Evolutionary conservation across 2,113 vertebrate species (phyloP).

Genomic region (Thinocorus orbignyianus): DNA sequence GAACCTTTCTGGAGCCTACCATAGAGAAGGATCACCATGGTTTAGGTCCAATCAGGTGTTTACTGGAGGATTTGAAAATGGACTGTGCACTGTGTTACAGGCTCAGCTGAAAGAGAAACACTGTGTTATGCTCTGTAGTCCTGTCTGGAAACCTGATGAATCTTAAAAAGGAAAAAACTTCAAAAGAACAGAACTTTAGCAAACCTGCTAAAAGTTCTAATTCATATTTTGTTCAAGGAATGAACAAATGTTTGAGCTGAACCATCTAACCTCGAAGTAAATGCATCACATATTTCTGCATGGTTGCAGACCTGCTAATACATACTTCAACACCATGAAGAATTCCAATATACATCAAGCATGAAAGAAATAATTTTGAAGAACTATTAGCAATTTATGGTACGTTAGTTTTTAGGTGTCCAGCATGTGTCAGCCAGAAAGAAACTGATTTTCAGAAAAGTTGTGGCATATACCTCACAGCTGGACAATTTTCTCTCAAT

Average conservation of each 20-base stretch:
- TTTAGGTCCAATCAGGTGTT: not conserved
- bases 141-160: not conserved
- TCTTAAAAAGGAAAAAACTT: not conserved
- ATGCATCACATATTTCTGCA: not conserved
- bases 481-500: not conserved
- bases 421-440: not conserved
- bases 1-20: not conserved
- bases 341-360: not conserved
- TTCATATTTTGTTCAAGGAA: not conserved
- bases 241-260: not conserved
- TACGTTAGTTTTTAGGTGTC: not conserved
- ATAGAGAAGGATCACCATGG: not conserved
- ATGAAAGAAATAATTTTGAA: not conserved
- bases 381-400: not conserved
- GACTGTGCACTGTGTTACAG: not conserved
- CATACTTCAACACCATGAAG: not conserved
- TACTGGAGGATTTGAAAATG: not conserved
- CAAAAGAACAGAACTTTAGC: not conserved
- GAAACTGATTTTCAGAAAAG: not conserved
- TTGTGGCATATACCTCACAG: not conserved
- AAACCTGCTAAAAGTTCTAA: not conserved
- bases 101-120: not conserved
- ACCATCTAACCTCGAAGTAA: not conserved
- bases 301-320: not conserved
- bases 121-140: rapidly evolving